Evolutionary conservation across 2,888 invertebrate species (phyloP), one percentile per base, ranked within the genome.

Genomic region (Acanthoscelides obtectus): DNA sequence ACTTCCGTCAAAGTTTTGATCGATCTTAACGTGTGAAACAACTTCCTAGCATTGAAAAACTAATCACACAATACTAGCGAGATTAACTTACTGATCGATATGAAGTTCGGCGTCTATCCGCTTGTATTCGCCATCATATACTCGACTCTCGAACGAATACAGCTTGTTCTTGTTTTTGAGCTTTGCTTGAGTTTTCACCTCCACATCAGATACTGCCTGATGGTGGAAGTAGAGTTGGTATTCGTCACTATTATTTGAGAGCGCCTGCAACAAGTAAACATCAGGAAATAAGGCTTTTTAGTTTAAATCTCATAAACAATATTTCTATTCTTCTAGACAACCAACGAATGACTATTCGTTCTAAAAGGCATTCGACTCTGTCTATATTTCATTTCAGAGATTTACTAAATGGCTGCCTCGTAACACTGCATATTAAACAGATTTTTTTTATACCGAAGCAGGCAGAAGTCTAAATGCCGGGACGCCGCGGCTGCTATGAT

Each of bases 81-180:
- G 17, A 45, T 45, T 12, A 75, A 86, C 90, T 89, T 84, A 93
- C 92, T 92, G 91, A 81, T 95, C 94, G 75, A 95, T 85, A 84
- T 94, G 94, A 75, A 95, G 81, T 79, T 94, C 93, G 75, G 93
- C 83, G 69, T 89, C 87, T 67, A 93, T 83, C 76, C 91, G 88
- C 22, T 91, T 90, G 71, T 90, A 89, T 74, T 91, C 90, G 70
- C 89, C 89, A 1, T 91, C 87, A 70, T 93, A 89, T 0, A 94
- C 86, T 68, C 89, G 89, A 17, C 91, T 87, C 71, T 89, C 89
- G 67, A 92, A 80, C 75, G 91, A 92, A 81, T 94, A 95, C 0
- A 90, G 87, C 76, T 90, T 91, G 2, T 89, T 90, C 72, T 89
- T 90, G 68, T 93, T 87, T 77, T 91, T 90, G 3, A 93, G 82